phyloP scores from a whole-genome alignment of 2,797 vertebrate genomes.

The Miichthys miiuy region DNA sequence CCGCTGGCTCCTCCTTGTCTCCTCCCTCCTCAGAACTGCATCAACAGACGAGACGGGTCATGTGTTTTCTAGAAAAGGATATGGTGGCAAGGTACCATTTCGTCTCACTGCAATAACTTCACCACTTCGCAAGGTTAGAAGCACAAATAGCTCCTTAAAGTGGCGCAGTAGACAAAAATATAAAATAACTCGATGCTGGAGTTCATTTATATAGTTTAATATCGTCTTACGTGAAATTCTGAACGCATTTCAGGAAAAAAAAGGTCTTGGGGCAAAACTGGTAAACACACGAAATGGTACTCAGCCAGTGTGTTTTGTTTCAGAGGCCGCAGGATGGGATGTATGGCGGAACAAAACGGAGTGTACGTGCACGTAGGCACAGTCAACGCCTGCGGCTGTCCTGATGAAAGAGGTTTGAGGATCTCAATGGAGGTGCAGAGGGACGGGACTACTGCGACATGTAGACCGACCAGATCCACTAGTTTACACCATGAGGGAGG shows the following conservation, averaged over 20 bases:
- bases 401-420: background rate
- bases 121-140: rapidly evolving
- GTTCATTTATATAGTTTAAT: rapidly evolving
- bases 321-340: constrained; percentile 23
- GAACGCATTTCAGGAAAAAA: background rate
- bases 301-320: constrained; percentile 46
- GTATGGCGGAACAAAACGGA: constrained; percentile 12
- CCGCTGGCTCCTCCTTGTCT: constrained; percentile 59
- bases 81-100: constrained; percentile 54
- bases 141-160: rapidly evolving
- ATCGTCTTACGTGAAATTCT: rapidly evolving
- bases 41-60: constrained; percentile 59
- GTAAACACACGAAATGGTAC: constrained; percentile 30
- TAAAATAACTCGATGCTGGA: rapidly evolving
- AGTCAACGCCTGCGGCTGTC: constrained; percentile 29
- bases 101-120: background rate
- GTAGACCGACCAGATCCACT: constrained; percentile 43
- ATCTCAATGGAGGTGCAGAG: background rate
- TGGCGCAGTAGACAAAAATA: rapidly evolving
- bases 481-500: constrained; percentile 13
- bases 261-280: rapidly evolving
- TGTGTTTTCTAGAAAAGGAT: constrained; percentile 69
- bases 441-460: background rate
- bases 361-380: constrained; percentile 64
- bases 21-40: constrained; percentile 39